phyloP scores from a whole-genome alignment of 2,113 vertebrate genomes.

The Neopipo cinnamomea region DNA sequence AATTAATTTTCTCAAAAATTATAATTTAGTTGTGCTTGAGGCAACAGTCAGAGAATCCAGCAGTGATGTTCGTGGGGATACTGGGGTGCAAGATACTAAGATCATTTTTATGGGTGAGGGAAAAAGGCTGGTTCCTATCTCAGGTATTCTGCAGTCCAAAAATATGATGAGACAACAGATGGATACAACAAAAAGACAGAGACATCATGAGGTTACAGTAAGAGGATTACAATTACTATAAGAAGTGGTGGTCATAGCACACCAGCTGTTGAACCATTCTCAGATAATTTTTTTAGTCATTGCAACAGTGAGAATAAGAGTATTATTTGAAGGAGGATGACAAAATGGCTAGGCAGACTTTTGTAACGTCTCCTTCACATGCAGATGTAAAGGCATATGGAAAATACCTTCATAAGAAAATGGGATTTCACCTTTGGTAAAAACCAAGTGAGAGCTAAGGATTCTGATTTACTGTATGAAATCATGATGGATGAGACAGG shows the following conservation, averaged over 20 bases:
- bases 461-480: neutral
- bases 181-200: constrained; percentile 11
- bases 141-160: neutral
- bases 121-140: neutral
- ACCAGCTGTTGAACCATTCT: constrained; percentile 35
- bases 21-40: neutral
- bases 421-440: neutral
- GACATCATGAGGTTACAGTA: neutral
- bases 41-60: neutral
- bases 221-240: constrained; percentile 42
- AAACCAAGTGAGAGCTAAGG: neutral
- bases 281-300: constrained; percentile 12
- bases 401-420: neutral
- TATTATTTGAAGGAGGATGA: neutral
- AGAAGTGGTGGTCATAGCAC: constrained; percentile 34
- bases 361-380: neutral
- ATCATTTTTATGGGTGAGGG: neutral
- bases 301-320: neutral
- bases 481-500: neutral
- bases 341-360: neutral
- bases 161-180: constrained; percentile 5
- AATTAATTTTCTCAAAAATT: neutral
- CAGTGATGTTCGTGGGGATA: neutral
- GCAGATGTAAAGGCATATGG: neutral
- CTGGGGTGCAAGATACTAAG: neutral